phyloP scores from a whole-genome alignment of 1,140 invertebrate genomes.

The Gonatopus flavifemur region DNA sequence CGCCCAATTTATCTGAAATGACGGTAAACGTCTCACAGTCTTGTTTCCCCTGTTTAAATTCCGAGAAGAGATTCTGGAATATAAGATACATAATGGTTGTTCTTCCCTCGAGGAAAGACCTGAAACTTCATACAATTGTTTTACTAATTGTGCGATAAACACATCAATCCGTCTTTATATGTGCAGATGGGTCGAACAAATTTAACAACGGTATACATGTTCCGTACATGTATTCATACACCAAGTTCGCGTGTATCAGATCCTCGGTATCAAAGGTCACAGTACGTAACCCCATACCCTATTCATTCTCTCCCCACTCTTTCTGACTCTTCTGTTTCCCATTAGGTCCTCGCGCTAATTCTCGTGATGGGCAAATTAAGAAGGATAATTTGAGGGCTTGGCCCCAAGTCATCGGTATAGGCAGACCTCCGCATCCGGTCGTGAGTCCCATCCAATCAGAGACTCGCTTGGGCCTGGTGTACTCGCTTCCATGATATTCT shows the following conservation, averaged over 20 bases:
- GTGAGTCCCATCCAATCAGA: not conserved
- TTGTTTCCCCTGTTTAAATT: no score
- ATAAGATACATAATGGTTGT: no score
- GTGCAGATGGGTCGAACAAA: no score
- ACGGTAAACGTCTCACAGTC: no score
- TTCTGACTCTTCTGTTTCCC: not conserved
- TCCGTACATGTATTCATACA: no score
- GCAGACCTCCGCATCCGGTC: slow-evolving; percentile 16
- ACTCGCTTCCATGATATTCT: slow-evolving; percentile 7
- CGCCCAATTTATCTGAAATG: no score
- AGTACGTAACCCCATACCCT: not conserved
- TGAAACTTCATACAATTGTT: no score
- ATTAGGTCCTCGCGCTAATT: slow-evolving; percentile 19
- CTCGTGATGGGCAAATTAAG: slow-evolving; percentile 28
- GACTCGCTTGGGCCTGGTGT: not conserved
- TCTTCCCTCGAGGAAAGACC: no score
- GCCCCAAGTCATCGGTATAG: slow-evolving; percentile 3
- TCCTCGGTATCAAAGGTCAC: slow-evolving; percentile 12
- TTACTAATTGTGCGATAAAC: no score
- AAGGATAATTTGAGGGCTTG: slow-evolving; percentile 22
- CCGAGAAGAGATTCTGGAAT: no score
- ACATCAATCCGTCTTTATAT: no score
- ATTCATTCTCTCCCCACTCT: not conserved
- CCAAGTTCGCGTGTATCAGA: not conserved
- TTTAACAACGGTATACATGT: no score